These are phyloP conservation scores for Chinchilla lanigera DNA, from an alignment of 2,113 vertebrate genomes.

Conservation along the genomic window DNA sequence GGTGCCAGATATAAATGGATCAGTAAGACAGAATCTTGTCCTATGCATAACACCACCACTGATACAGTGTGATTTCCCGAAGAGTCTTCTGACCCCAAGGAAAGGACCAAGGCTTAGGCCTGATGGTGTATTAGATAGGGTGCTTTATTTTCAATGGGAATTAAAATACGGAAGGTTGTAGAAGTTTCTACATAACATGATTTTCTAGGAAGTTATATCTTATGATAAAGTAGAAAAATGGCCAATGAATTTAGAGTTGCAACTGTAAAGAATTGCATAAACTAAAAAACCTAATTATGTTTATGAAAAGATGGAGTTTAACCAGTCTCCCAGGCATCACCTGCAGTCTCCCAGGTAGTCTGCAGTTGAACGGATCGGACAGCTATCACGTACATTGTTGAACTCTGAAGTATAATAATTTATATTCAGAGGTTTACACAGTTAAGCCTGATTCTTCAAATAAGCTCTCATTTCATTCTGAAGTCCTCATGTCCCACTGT, in stretches of 20 bases:
- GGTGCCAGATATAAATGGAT: neutral
- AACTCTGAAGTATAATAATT: neutral
- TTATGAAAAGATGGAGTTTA: neutral
- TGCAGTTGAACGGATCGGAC: neutral
- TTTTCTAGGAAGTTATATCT: slow-evolving; percentile 21
- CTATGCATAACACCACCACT: neutral
- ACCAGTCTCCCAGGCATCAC: neutral
- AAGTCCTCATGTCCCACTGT: neutral
- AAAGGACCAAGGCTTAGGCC: neutral
- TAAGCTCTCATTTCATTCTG: neutral
- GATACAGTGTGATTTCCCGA: neutral
- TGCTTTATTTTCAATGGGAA: neutral
- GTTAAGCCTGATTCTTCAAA: neutral
- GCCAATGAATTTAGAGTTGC: slow-evolving; percentile 27
- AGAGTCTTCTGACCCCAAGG: neutral
- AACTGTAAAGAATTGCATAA: slow-evolving; percentile 34
- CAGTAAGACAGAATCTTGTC: neutral
- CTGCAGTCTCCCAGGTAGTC: neutral
- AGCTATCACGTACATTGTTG: neutral
- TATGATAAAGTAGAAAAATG: slow-evolving; percentile 20
- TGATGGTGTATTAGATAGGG: neutral
- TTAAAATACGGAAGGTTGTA: neutral
- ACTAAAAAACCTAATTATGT: neutral
- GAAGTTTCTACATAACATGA: neutral
- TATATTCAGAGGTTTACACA: neutral